Evolutionary conservation across 2,888 invertebrate species (phyloP).

Genomic region (Drosophila formosana): DNA sequence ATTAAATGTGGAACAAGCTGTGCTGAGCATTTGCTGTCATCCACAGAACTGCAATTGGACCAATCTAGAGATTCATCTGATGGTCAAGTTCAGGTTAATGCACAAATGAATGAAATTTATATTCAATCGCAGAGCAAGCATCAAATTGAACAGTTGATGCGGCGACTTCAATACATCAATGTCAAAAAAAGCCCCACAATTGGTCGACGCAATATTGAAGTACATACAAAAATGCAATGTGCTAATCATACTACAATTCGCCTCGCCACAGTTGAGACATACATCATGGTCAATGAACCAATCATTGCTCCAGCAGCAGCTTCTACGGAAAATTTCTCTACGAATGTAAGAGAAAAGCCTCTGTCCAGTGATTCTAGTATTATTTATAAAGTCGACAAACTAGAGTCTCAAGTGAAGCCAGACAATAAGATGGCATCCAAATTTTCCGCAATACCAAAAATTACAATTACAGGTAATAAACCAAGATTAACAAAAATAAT

Average conservation of each 20-base stretch:
- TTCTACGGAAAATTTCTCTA: constrained; percentile 1
- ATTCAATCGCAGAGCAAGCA: constrained; percentile 96
- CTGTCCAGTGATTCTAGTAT: constrained; percentile 14
- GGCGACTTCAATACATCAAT: constrained; percentile 96
- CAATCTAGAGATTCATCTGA: constrained; percentile 86
- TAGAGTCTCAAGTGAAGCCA: constrained; percentile 19
- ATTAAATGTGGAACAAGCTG: constrained; percentile 84
- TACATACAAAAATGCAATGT: constrained; percentile 83
- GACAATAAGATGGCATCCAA: constrained; percentile 17
- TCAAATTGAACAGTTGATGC: constrained; percentile 94
- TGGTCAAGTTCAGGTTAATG: constrained; percentile 90
- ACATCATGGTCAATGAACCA: constrained; percentile 84
- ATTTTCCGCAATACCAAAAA: constrained; percentile 30
- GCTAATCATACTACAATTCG: constrained; percentile 83
- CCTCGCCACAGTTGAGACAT: constrained; percentile 84
- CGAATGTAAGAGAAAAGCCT: constrained; percentile 2
- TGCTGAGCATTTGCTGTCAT: constrained; percentile 83
- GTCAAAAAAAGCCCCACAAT: constrained; percentile 97
- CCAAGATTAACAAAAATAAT: no score
- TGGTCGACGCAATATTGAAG: constrained; percentile 91
- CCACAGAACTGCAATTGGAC: constrained; percentile 15
- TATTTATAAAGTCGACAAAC: constrained; percentile 26
- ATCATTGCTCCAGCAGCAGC: constrained; percentile 33
- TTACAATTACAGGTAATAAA: constrained; percentile 52
- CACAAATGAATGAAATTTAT: constrained; percentile 90